phyloP scores from a whole-genome alignment of 2,113 vertebrate genomes.

The Echinops telfairi region DNA sequence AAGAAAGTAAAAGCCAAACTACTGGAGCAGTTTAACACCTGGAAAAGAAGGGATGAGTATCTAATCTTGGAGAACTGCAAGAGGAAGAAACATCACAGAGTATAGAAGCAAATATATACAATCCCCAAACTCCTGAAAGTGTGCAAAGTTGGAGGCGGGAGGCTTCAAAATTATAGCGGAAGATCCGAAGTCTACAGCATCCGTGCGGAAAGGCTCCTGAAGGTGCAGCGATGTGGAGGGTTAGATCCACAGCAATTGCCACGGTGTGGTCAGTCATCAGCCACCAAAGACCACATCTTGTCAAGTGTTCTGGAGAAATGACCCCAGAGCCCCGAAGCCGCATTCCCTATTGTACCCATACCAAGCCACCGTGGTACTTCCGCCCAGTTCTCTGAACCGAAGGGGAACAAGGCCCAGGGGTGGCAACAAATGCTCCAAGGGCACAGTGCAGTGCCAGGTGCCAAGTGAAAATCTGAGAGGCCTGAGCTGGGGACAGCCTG shows the following conservation, averaged over 20 bases:
- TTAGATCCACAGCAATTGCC: background rate
- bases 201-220: background rate
- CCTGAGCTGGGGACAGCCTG: constrained; percentile 60
- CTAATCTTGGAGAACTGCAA: background rate
- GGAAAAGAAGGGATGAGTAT: background rate
- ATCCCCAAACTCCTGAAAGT: background rate
- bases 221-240: background rate
- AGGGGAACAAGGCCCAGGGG: constrained; percentile 20
- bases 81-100: constrained; percentile 42
- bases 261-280: background rate
- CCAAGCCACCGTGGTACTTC: background rate
- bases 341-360: background rate
- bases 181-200: background rate
- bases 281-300: background rate
- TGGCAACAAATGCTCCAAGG: constrained; percentile 57
- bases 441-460: constrained; percentile 9
- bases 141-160: background rate
- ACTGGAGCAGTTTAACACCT: background rate
- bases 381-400: background rate
- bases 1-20: background rate
- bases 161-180: background rate
- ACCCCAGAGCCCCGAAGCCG: background rate
- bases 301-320: background rate
- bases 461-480: constrained; percentile 58
- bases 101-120: background rate